phyloP scores from a whole-genome alignment of 2,888 invertebrate species.

The Bibio marci region DNA sequence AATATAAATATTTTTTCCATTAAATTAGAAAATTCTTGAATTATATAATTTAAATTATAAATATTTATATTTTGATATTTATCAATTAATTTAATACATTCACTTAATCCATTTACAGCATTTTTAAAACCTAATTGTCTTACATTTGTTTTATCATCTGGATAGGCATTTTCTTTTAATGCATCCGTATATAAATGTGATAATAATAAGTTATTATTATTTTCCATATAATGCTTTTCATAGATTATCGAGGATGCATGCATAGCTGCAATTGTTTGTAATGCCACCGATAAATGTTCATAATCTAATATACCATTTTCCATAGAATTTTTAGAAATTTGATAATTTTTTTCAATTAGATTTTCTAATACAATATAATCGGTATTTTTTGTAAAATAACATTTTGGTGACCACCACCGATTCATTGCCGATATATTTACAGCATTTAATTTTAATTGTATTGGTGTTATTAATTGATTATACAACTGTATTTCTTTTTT shows the following conservation, averaged over 20 bases:
- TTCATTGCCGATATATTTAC: slow-evolving; percentile 11
- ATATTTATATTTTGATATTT: slow-evolving; percentile 17
- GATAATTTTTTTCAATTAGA: slow-evolving; percentile 18
- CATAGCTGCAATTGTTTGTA: slow-evolving; percentile 20
- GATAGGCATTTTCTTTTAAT: slow-evolving; percentile 27
- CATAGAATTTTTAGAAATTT: neutral
- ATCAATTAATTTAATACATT: slow-evolving; percentile 17
- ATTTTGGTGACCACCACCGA: slow-evolving; percentile 21
- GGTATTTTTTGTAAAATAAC: slow-evolving; percentile 18
- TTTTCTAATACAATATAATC: slow-evolving; percentile 27
- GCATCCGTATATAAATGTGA: slow-evolving; percentile 17
- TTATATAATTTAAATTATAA: too few species aligned
- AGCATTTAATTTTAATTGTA: slow-evolving; percentile 14
- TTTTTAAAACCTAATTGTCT: slow-evolving; percentile 19
- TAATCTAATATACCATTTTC: slow-evolving; percentile 16
- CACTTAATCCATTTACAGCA: slow-evolving; percentile 19
- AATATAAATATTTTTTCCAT: slow-evolving; percentile 14
- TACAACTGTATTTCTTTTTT: slow-evolving; percentile 24
- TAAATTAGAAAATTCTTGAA: slow-evolving; percentile 14
- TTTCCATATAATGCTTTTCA: slow-evolving; percentile 15
- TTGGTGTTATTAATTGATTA: slow-evolving; percentile 17
- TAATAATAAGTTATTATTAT: slow-evolving; percentile 9
- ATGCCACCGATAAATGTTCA: slow-evolving; percentile 16
- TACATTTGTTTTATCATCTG: slow-evolving; percentile 13
- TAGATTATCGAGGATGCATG: slow-evolving; percentile 26